Base-by-base conservation (phyloP, 2,113 vertebrate genomes). In the Gobio gobio region DNA sequence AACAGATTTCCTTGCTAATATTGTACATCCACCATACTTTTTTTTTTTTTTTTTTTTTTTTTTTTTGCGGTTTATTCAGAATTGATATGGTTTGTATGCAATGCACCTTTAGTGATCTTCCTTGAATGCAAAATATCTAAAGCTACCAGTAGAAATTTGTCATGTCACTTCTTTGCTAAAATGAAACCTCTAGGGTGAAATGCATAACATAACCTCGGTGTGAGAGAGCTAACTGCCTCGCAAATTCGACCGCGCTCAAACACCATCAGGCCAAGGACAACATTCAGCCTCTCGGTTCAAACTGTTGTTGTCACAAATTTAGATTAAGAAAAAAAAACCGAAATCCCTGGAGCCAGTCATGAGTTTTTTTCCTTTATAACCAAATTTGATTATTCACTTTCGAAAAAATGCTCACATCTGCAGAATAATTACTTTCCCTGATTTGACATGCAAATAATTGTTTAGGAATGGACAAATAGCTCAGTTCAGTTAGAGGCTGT, bases 181-280 rank as follows among this genome's bases (percentile, higher is more conserved):
- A 66, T 66, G 26, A 79, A 63, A 63, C 36, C 58, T 45, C n/a
- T 63, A 29, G 14, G 78, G 63, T 82, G 63, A 82, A 82, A 51
- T 82, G 18, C 78, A 36, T 68, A 68, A 68, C 79, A 82, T 82
- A 82, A 54, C 79, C 45, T 82, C 10, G 18, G 10, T 81, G 78
- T 68, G 61, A 68, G 43, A 51, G 61, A 18, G 1, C 14, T 20
- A 81, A 66, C 24, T 68, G 61, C 43, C 61, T 81, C 7, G 9
- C 59, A 51, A 64, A 81, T 81, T 81, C 3, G 47, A 54, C 51
- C 20, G 51, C 24, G 14, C 45, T 82, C 12, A 36, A 82, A 82
- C 45, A 16, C 20, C 18, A 51, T 54, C 10, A 36, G 79, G 79
- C 79, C 79, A 82, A 82, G 63, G 79, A 82, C 45, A 79, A 63